Base-by-base conservation (phyloP, 2,797 vertebrate genomes). In the Orientallactaga sibirica region DNA sequence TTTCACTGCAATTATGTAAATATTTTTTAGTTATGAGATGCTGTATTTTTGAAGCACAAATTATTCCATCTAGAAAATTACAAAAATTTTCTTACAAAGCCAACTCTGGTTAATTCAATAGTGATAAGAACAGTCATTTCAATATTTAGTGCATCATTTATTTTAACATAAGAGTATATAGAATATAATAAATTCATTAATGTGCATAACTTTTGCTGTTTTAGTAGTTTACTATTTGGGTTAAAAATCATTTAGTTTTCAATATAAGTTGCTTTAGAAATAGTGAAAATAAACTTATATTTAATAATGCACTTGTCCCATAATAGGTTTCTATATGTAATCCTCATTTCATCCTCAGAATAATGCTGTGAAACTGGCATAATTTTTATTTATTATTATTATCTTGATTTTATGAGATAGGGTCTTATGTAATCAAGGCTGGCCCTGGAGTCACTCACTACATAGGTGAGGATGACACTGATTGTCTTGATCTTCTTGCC, bases 1-100 rank as follows among this genome's bases (percentile, higher is more conserved):
- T 93, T 87, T 86, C 55, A 81, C 91, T 84, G n/a, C 3, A 93
- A 78, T 76, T 92, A 76, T 75, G 9, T 83, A 75, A 91, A 89
- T 74, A 91, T 71, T 88, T 86, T 4, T 0, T 41, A 75, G 58
- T 88, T 89, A 20, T 27, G n/a, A 88, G 67, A 16, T 18, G 3
- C 24, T 37, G 14, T 19, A 2, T 24, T 37, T 5, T 68, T 92
- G 9, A 41, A 91, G 25, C 0, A 48, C 27, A 79, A 78, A 58
- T 80, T 76, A 0, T 0, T 0, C 16, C 0, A 0, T 14, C 12
- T 75, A 83, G 61, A 89, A 67, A 92, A 52, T 71, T 71, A 70
- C 7, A 75, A 88, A 55, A 11, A 19, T 55, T 75, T 18, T 33
- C 85, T 90, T 93, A 20, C 82, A 80, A 68, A 94, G 41, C 58